Evolutionary conservation across 2,888 invertebrate species (phyloP), one percentile per base, ranked within the genome.

Genomic region (Amiota minor): DNA sequence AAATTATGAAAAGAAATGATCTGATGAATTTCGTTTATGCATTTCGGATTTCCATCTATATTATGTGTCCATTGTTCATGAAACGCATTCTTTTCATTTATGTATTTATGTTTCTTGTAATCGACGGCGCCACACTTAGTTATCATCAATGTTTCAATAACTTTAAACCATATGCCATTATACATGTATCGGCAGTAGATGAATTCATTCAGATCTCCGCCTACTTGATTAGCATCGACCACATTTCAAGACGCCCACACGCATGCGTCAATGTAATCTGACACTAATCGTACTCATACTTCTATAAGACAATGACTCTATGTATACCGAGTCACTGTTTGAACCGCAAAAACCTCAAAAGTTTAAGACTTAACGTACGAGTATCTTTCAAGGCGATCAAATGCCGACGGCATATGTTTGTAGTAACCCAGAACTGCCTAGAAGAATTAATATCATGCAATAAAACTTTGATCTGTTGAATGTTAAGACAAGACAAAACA

Each of bases 371-470:
- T 20, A 20, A 16, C 20, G 4, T 9, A 55, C 55, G n/a, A 18
- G 14, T n/a, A 62, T 62, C 49, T 49, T 20, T 65, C 65, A 65
- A 65, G 65, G 65, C 65, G 14, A 65, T 65, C 49, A 49, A 11
- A 62, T 35, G 8, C 61, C 18, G 35, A 35, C 35, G 20, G 61
- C 61, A 45, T 46, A 12, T 45, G 35, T 12, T 45, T 16, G 62
- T n/a, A 16, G 18, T 18, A 59, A 14, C 35, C 45, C 35, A 45
- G n/a, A 62, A 62, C 12, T 65, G 65, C 65, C 49, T 49, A 47
- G 20, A 65, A 16, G 20, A 65, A 65, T 65, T 47, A 65, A 20
- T 65, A 65, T 62, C 62, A 49, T 49, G 49, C 6, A 35, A 35
- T 35, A 35, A 35, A 35, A 49, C 20, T 65, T 20, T 16, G 46